Base-by-base conservation (phyloP, 1,140 invertebrate species). In the Drosophila navojoa region DNA sequence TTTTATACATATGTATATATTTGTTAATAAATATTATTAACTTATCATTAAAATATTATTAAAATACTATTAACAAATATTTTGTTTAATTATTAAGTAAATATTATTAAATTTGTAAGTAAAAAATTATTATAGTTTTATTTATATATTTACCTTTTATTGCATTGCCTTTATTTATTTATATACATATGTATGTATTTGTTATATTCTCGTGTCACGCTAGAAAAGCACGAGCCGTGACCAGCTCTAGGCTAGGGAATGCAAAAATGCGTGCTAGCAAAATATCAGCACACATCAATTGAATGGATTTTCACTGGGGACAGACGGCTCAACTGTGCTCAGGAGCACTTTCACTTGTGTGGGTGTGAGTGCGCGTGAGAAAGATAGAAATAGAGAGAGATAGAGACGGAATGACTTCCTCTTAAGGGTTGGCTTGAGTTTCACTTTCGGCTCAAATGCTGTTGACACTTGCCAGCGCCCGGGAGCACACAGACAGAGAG, bases 361-460 rank as follows among this genome's bases (percentile, higher is more conserved):
- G 19, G 9, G 19, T 22, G 22, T 5, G 42, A 7, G 40, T 7
- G 19, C 19, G 1, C 19, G 19, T 10, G 45, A 19, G 40, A n/a
- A 42, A 13, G 40, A n/a, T 0, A n/a, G 42, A 15, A 10, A 45
- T 4, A 19, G 42, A 45, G 6, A 0, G 42, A 11, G 6, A 45
- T 0, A 16, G 2, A 13, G 22, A 27, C 25, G 25, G n/a, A 1
- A 54, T 19, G 53, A 29, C 19, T 29, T 32, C n/a, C 15, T 79
- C 38, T 76, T 63, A 35, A 29, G 52, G 52, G 52, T 35, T 54
- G 77, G 77, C 76, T 85, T 84, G 76, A 74, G 75, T 86, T 86
- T 86, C 82, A 86, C 82, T 86, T 86, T 86, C 82, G 68, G 68
- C 64, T 70, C 77, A 63, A 74, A 68, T 86, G 82, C 76, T 82